Conservation (phyloP, 2,888 invertebrate species). For the Sinodicranocentrus sp. region DNA sequence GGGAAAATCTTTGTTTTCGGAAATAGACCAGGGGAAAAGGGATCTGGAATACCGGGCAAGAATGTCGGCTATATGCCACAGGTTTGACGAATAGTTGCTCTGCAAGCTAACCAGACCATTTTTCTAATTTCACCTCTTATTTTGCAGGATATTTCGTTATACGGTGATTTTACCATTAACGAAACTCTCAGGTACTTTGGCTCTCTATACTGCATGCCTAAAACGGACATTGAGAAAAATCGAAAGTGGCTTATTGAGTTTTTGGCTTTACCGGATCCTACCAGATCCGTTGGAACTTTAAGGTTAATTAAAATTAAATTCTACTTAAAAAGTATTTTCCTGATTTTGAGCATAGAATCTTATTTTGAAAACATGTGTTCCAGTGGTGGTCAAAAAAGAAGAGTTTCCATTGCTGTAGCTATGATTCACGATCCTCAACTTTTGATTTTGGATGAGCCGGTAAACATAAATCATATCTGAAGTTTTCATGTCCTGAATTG, state of each 20-base stretch:
- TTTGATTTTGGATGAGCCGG: conserved; percentile 36
- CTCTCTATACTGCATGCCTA: background rate
- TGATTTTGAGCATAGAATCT: too few relatives aligned
- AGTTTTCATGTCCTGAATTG: background rate
- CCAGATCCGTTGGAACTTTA: conserved; percentile 21
- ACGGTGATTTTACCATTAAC: conserved; percentile 67
- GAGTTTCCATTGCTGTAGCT: background rate
- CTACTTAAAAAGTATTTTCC: too few relatives aligned
- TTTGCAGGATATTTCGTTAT: conserved; percentile 65
- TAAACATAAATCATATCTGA: background rate
- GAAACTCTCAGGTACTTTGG: conserved; percentile 59
- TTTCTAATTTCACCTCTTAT: too few relatives aligned
- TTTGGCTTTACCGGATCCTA: conserved; percentile 88
- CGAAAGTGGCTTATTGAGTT: conserved; percentile 93
- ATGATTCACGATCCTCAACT: conserved; percentile 21
- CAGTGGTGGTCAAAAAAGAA: too few relatives aligned
- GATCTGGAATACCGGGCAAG: conserved; percentile 95
- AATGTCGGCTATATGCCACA: conserved; percentile 93
- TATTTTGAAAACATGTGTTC: too few relatives aligned
- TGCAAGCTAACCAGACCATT: too few relatives aligned
- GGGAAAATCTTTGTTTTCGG: background rate
- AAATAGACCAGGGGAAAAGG: conserved; percentile 84
- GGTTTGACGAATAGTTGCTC: too few relatives aligned
- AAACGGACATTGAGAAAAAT: conserved; percentile 80
- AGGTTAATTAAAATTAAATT: background rate